Evolutionary conservation across 2,113 vertebrate species (phyloP).

Genomic region (Heptranchias perlo): DNA sequence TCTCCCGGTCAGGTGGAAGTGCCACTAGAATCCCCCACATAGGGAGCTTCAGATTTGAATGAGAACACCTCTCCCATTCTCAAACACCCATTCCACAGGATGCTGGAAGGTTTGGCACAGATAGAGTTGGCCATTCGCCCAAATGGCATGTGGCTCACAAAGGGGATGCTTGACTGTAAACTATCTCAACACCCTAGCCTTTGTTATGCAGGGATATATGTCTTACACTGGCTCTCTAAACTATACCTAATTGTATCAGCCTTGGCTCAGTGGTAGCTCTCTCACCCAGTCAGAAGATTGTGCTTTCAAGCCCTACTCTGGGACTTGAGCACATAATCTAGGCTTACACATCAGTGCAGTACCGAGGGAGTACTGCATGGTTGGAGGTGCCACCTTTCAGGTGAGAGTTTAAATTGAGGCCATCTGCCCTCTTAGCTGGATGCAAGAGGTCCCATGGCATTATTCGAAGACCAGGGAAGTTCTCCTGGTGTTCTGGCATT

Average conservation of each 20-base stretch:
- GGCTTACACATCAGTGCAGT: neutral
- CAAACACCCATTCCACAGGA: neutral
- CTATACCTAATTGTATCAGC: neutral
- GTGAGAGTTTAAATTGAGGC: neutral
- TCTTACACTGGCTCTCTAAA: neutral
- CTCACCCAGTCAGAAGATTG: neutral
- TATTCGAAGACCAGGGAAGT: neutral
- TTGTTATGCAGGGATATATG: neutral
- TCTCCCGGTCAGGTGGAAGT: neutral
- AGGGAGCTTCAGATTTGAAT: neutral
- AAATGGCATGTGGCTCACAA: neutral
- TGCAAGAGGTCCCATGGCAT: neutral
- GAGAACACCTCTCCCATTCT: neutral
- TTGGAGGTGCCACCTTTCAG: neutral
- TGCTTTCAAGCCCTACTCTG: neutral
- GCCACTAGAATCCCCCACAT: neutral
- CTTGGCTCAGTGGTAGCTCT: neutral
- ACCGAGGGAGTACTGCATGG: neutral
- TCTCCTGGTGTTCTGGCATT: neutral
- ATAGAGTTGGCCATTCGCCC: neutral
- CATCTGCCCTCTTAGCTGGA: neutral
- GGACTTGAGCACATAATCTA: neutral
- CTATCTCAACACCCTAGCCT: neutral
- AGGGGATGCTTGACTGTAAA: neutral
- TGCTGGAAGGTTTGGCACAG: neutral